Percentiles rank a stretch among this genome's conserved stretches.
Evolutionary conservation across 2,888 invertebrate species (phyloP).

Genomic region (Melieria omissa): DNA sequence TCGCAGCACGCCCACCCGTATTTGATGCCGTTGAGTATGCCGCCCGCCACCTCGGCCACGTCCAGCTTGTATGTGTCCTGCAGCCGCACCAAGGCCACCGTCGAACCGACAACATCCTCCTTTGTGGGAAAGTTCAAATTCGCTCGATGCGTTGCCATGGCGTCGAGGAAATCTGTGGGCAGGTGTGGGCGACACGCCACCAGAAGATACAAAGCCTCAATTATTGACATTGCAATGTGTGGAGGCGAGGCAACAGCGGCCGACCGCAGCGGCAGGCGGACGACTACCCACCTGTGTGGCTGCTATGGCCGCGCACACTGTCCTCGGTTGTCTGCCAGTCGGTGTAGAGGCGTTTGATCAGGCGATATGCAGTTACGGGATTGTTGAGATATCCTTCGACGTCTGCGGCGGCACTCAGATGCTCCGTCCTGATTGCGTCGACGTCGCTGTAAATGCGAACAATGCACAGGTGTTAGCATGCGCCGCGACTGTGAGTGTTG

Average conservation of each 20-base stretch:
- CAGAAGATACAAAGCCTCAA: neutral
- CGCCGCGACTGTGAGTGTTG: neutral
- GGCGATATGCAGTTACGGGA: constrained; percentile 93
- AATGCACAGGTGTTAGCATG: constrained; percentile 3
- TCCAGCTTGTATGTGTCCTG: constrained; percentile 94
- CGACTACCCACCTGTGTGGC: constrained; percentile 62
- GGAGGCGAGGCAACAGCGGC: no score
- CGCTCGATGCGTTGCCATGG: constrained; percentile 76
- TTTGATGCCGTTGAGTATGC: constrained; percentile 85
- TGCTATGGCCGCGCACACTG: constrained; percentile 75
- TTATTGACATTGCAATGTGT: neutral
- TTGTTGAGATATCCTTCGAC: constrained; percentile 86
- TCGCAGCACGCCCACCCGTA: constrained; percentile 71
- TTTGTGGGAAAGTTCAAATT: constrained; percentile 86
- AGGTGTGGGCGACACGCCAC: neutral
- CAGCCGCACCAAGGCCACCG: constrained; percentile 89
- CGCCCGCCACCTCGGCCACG: constrained; percentile 84
- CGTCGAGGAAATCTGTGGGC: constrained; percentile 75
- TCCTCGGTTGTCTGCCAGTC: constrained; percentile 88
- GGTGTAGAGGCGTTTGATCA: constrained; percentile 91
- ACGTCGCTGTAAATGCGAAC: constrained; percentile 64
- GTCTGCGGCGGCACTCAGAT: constrained; percentile 79
- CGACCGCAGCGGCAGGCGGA: neutral
- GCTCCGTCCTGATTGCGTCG: constrained; percentile 77
- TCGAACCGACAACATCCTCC: constrained; percentile 94